Conservation (phyloP, 2,113 vertebrate genomes). For the Lepus europaeus region DNA sequence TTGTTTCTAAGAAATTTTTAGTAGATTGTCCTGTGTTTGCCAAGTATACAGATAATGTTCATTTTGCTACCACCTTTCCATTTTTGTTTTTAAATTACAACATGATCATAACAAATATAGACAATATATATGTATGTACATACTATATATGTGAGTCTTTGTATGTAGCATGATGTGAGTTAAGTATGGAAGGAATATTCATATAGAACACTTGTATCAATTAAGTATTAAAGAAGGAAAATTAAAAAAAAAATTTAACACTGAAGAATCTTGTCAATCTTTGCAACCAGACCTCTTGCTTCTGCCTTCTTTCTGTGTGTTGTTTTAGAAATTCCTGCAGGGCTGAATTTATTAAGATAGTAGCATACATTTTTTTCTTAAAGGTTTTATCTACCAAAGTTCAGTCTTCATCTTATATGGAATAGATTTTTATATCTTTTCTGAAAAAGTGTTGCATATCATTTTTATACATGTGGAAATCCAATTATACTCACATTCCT, state of each 20-base stretch:
- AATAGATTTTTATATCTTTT: not conserved
- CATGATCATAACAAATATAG: constrained; percentile 11
- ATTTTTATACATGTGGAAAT: not conserved
- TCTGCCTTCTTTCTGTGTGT: not conserved
- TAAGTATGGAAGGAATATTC: not conserved
- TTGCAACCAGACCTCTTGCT: not conserved
- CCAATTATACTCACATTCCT: not conserved
- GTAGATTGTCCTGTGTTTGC: not conserved
- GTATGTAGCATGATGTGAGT: not conserved
- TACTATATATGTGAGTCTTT: not conserved
- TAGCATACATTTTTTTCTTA: not conserved
- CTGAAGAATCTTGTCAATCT: not conserved
- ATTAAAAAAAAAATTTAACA: not conserved
- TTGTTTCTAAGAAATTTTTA: not conserved
- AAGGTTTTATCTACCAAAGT: not conserved
- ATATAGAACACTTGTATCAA: not conserved
- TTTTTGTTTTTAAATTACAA: constrained; percentile 4
- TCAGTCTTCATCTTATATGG: not conserved
- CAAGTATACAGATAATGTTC: not conserved
- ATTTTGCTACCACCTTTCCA: constrained; percentile 12
- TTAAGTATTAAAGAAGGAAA: not conserved
- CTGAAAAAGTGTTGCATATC: not conserved
- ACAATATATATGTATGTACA: not conserved
- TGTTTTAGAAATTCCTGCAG: not conserved
- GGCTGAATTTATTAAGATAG: not conserved